Evolutionary conservation across 2,113 vertebrate genomes (phyloP), one percentile per base, ranked within the genome.

Genomic region (Ifrita kowaldi): DNA sequence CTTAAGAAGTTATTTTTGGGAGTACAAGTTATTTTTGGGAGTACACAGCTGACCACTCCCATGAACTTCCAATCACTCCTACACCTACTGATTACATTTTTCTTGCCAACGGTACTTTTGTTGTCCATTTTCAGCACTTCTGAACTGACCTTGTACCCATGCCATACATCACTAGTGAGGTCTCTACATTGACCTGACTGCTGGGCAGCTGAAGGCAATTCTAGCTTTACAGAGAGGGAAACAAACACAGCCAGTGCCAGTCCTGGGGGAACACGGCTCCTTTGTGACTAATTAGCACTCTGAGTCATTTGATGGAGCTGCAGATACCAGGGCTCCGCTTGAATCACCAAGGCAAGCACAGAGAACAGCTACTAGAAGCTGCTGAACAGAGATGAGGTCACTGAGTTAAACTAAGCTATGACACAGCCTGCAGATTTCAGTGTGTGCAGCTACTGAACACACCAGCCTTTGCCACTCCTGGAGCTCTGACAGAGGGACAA

Each of bases 331-430:
- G 84, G 83, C 52, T 68, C 87, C 0, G 0, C 55, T 81, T 32
- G 42, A 17, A 80, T 37, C 79, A 70, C 85, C 6, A 41, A 41
- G 46, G 23, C 90, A 62, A 88, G 79, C 24, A 74, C 82, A 92
- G 63, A 86, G 28, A 85, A 56, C 70, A 87, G 82, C 79, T 83
- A 64, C 70, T 2, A 41, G 37, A 32, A 76, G 62, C 55, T 2
- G 7, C 67, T 76, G 50, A 85, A 55, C 39, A 84, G 74, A 37
- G 79, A 75, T 96, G 95, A 97, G 76, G 76, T 96, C 95, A 97
- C 28, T 0, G 2, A 69, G n/a, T 59, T 74, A 73, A 92, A 83
- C 19, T 33, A 26, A 75, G 81, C 92, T 6, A 56, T 91, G 81
- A 78, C 77, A 77, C 56, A 89, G 78, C 37, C 87, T 12, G 27